These are phyloP conservation scores for Lasioglossum baleicum DNA, from an alignment of 1,140 invertebrate species.

Conservation along the genomic window DNA sequence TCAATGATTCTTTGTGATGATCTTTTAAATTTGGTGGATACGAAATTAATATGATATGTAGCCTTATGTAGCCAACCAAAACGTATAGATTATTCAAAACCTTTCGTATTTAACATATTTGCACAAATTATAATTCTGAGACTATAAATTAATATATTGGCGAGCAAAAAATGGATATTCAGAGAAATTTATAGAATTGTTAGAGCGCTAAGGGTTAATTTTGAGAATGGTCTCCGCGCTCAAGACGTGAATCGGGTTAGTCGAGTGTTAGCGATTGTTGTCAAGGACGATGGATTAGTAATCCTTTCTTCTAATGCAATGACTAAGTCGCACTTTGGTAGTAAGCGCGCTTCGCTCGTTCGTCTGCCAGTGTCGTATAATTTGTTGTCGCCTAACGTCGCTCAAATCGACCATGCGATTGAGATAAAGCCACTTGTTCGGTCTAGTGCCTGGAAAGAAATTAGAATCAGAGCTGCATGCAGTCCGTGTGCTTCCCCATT, in stretches of 20 bases:
- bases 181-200: too few relatives aligned
- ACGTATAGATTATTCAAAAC: too few relatives aligned
- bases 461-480: constrained; percentile 67
- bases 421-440: constrained; percentile 73
- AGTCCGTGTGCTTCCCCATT: neutral
- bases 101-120: too few relatives aligned
- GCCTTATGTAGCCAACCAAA: too few relatives aligned
- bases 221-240: neutral
- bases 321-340: constrained; percentile 38
- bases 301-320: constrained; percentile 56
- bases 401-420: constrained; percentile 74
- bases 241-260: neutral
- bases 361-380: constrained; percentile 74
- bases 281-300: neutral
- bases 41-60: too few relatives aligned
- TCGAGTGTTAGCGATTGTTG: neutral
- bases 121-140: too few relatives aligned
- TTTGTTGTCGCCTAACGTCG: constrained; percentile 75
- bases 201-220: neutral
- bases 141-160: too few relatives aligned
- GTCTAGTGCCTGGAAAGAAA: constrained; percentile 75
- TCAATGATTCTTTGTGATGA: too few relatives aligned
- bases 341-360: constrained; percentile 63
- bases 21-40: too few relatives aligned
- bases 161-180: too few relatives aligned